These are phyloP conservation scores for Tetragonula clypearis DNA, from an alignment of 1,140 invertebrate species.

Conservation along the genomic window DNA sequence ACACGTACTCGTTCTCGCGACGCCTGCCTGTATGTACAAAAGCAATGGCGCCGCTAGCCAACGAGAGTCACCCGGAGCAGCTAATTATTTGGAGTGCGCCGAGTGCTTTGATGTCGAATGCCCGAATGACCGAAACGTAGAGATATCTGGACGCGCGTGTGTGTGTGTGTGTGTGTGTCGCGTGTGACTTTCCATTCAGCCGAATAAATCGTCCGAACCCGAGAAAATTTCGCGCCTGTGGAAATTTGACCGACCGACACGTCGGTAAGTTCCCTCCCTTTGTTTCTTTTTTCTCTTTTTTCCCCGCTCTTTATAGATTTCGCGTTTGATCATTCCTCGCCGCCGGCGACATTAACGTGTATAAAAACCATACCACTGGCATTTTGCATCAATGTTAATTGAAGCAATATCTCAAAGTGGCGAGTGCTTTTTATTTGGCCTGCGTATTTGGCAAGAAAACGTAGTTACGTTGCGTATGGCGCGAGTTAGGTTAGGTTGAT, in stretches of 20 bases:
- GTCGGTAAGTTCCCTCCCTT: too few species aligned
- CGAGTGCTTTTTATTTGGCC: too few species aligned
- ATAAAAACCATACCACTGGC: too few species aligned
- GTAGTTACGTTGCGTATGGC: too few species aligned
- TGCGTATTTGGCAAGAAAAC: too few species aligned
- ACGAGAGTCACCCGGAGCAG: slow-evolving; percentile 19
- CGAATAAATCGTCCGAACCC: slow-evolving; percentile 4
- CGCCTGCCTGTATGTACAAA: slow-evolving; percentile 48
- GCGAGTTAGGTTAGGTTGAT: too few species aligned
- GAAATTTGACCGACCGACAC: background rate
- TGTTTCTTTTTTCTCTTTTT: too few species aligned
- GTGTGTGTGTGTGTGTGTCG: background rate
- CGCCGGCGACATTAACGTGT: too few species aligned
- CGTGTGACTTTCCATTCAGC: slow-evolving; percentile 10
- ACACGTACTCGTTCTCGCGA: slow-evolving; percentile 36
- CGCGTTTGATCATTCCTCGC: too few species aligned
- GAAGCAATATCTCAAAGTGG: too few species aligned
- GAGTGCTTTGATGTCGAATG: slow-evolving; percentile 57
- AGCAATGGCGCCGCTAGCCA: slow-evolving; percentile 12
- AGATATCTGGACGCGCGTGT: slow-evolving; percentile 21
- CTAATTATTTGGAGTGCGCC: slow-evolving; percentile 65
- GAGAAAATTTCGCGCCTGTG: slow-evolving; percentile 24
- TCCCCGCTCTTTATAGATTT: too few species aligned
- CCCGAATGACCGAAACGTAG: slow-evolving; percentile 25
- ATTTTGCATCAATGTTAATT: too few species aligned